Percentiles rank a stretch among this genome's conserved stretches.
Conservation (phyloP, 2,113 vertebrate species). For the Danio rerio region DNA sequence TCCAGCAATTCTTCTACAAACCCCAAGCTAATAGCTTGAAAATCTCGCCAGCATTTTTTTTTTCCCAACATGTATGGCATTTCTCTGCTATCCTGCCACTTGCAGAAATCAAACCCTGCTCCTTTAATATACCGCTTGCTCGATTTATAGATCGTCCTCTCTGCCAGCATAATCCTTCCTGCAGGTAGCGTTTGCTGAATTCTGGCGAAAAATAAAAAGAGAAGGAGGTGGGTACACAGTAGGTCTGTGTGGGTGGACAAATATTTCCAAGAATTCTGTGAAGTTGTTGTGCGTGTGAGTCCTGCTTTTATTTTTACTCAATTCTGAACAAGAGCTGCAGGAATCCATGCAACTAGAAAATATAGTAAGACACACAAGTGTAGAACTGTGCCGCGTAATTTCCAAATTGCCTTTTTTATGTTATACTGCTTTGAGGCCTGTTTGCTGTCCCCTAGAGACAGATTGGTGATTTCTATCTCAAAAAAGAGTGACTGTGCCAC, state of each 20-base stretch:
- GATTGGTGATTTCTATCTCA: neutral
- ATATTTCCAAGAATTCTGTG: conserved; percentile 5
- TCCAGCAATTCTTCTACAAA: neutral
- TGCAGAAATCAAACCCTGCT: neutral
- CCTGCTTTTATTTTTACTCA: neutral
- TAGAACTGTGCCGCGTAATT: conserved; percentile 9
- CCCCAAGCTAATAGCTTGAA: neutral
- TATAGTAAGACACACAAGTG: neutral
- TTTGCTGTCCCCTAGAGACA: conserved; percentile 22
- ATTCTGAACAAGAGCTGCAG: neutral
- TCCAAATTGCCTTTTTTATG: conserved; percentile 21
- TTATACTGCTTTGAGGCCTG: conserved; percentile 23
- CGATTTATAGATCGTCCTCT: neutral
- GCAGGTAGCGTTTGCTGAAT: neutral
- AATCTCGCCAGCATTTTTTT: neutral
- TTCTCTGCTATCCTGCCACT: neutral
- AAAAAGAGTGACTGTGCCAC: neutral
- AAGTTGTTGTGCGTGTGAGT: neutral
- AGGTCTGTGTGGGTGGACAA: neutral
- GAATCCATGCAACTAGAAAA: neutral
- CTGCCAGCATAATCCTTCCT: neutral
- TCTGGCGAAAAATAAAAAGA: neutral
- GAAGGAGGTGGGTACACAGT: neutral
- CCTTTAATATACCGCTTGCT: neutral
- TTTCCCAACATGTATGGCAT: neutral